Percentiles rank a stretch among this genome's conserved stretches.
These are phyloP conservation scores for Pseudomyrmex concolor DNA, from an alignment of 1,140 invertebrate genomes.

Conservation along the genomic window DNA sequence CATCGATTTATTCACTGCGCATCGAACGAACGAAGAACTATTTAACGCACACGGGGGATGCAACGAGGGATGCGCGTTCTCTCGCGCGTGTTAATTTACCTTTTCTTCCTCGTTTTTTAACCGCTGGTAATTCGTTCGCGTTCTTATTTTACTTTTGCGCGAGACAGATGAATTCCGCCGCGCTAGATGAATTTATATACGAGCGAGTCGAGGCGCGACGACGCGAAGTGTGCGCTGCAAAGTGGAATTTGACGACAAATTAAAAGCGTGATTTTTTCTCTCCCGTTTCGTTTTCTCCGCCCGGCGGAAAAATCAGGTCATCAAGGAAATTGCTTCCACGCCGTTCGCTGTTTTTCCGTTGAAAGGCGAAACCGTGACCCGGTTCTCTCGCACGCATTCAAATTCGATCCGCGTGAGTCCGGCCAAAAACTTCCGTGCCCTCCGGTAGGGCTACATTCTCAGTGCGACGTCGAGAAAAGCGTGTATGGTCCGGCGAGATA, in stretches of 20 bases:
- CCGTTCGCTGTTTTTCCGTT: neutral
- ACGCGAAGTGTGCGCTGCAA: neutral
- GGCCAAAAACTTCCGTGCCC: conserved; percentile 14
- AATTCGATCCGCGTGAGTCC: conserved; percentile 33
- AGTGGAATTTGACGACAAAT: conserved; percentile 25
- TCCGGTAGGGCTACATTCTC: conserved; percentile 12
- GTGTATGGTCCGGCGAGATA: conserved; percentile 23
- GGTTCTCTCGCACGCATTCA: conserved; percentile 36
- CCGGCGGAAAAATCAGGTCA: neutral
- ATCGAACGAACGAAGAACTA: neutral
- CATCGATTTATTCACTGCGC: neutral
- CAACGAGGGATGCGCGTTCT: too few species aligned
- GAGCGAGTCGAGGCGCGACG: neutral
- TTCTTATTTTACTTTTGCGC: neutral
- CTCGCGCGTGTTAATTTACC: too few species aligned
- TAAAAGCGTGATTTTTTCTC: neutral
- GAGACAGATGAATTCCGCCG: conserved; percentile 15
- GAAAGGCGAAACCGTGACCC: conserved; percentile 32
- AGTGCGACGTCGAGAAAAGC: conserved; percentile 9
- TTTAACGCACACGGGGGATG: neutral
- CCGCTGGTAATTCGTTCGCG: neutral
- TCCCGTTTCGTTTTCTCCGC: neutral
- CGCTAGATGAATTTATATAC: neutral
- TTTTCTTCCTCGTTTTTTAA: neutral
- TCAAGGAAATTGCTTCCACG: neutral